Evolutionary conservation across 53 echinoderm and acorn worm genomes (phyloP).

Genomic region (Zoroaster sp.): DNA sequence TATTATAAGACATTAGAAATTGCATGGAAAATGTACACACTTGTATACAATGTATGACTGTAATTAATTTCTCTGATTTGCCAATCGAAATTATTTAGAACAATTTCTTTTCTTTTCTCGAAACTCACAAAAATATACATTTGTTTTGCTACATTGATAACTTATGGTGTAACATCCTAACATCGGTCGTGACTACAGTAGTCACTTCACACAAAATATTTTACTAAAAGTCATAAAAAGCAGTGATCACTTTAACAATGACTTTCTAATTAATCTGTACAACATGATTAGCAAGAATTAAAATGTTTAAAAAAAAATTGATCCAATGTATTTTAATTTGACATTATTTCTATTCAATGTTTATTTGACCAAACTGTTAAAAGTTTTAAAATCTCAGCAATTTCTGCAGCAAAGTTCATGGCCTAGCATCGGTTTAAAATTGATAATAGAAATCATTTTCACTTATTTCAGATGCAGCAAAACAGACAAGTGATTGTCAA

Average conservation of each 20-base stretch:
- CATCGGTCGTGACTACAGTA: background rate
- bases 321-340: no score
- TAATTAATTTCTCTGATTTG: background rate
- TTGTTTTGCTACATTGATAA: conserved; percentile 11
- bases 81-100: background rate
- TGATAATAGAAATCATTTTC: background rate
- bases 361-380: no score
- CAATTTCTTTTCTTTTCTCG: background rate
- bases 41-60: background rate
- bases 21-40: conserved; percentile 33
- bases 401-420: background rate
- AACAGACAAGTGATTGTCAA: background rate
- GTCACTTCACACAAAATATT: background rate
- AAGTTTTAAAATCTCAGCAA: background rate
- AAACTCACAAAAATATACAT: conserved; percentile 48
- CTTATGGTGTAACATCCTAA: background rate
- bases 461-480: conserved; percentile 22
- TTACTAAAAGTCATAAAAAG: no score
- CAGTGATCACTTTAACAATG: no score
- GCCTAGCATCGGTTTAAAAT: background rate
- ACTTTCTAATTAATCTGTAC: no score
- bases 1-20: conserved; percentile 5
- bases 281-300: no score
- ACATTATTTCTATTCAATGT: no score
- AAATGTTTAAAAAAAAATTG: no score